Conservation (phyloP, 2,797 vertebrate species). For the Micropoecilia bifurca region DNA sequence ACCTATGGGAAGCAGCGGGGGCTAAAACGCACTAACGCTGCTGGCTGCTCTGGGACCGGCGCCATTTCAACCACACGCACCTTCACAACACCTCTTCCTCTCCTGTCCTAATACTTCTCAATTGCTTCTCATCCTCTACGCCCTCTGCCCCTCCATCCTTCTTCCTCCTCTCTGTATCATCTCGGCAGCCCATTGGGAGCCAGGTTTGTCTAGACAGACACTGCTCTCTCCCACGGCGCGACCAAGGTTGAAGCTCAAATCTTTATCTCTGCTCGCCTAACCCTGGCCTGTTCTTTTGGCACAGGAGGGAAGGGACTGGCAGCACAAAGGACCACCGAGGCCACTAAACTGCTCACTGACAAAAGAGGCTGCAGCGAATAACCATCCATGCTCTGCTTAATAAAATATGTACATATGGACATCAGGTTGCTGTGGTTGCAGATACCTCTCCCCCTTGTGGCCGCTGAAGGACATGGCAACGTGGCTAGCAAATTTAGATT, state of each 20-base stretch:
- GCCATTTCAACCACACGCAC: constrained; percentile 61
- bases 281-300: constrained; percentile 29
- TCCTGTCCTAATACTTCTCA: constrained; percentile 66
- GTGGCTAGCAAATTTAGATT: neutral
- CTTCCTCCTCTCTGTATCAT: constrained; percentile 67
- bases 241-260: constrained; percentile 72
- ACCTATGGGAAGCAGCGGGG: constrained; percentile 70
- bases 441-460: neutral
- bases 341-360: constrained; percentile 32
- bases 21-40: constrained; percentile 71
- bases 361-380: constrained; percentile 1
- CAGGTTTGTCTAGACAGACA: constrained; percentile 71
- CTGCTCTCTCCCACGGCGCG: constrained; percentile 65
- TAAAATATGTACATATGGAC: constrained; percentile 27
- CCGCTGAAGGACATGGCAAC: neutral
- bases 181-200: constrained; percentile 66
- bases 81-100: constrained; percentile 70
- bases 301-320: constrained; percentile 25
- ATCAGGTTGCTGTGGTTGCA: neutral
- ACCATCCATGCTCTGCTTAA: neutral
- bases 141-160: constrained; percentile 48
- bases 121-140: constrained; percentile 52
- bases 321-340: constrained; percentile 35
- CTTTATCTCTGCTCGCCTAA: constrained; percentile 43
- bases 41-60: constrained; percentile 66